Conservation (phyloP, 2,888 invertebrate genomes). For the Lasioglossum marginatum region DNA sequence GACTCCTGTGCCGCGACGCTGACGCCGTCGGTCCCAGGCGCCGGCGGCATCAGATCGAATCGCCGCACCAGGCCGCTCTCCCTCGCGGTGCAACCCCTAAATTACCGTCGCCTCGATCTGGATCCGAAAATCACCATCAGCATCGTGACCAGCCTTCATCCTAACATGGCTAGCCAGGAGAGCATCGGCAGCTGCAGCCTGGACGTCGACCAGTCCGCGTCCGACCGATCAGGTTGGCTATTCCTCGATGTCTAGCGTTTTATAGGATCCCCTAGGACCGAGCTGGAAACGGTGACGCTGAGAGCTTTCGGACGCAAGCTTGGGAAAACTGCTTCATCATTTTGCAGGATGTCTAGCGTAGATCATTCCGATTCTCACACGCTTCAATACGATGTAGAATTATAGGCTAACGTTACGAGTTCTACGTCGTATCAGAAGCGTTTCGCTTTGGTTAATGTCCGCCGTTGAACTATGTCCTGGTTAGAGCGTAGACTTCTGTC, state of each 20-base stretch:
- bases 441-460: background rate
- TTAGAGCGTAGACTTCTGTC: background rate
- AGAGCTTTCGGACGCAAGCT: background rate
- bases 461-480: background rate
- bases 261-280: background rate
- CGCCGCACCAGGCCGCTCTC: slow-evolving; percentile 80
- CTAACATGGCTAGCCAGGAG: slow-evolving; percentile 86
- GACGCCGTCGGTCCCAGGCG: slow-evolving; percentile 74
- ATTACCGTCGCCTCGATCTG: slow-evolving; percentile 82
- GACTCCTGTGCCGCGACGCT: slow-evolving; percentile 73
- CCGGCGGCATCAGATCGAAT: slow-evolving; percentile 69
- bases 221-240: slow-evolving; percentile 84
- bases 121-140: slow-evolving; percentile 64
- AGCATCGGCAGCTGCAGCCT: slow-evolving; percentile 95
- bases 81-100: slow-evolving; percentile 82
- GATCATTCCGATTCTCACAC: background rate
- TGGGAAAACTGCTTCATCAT: background rate
- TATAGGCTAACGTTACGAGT: background rate
- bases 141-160: slow-evolving; percentile 61
- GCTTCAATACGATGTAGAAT: background rate
- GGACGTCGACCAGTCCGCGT: slow-evolving; percentile 90
- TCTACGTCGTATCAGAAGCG: background rate
- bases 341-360: background rate
- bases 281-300: background rate
- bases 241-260: slow-evolving; percentile 42